Evolutionary conservation across 2,797 vertebrate genomes (phyloP).

Genomic region (Eidolon dupreanum): DNA sequence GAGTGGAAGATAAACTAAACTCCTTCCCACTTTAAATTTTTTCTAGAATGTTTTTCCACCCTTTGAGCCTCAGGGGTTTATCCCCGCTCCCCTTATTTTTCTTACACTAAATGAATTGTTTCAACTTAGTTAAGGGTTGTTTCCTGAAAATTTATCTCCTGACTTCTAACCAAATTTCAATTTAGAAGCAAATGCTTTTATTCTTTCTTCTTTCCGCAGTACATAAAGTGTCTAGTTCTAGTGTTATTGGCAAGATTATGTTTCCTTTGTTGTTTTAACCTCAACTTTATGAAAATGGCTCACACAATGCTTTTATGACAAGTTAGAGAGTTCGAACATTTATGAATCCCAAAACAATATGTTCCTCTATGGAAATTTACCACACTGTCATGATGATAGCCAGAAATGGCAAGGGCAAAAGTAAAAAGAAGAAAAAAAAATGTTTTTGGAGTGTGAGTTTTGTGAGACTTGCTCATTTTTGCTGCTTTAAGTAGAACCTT

Average conservation of each 20-base stretch:
- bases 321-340: not conserved
- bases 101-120: slow-evolving; percentile 33
- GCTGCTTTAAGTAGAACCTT: not conserved
- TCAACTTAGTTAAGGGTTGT: not conserved
- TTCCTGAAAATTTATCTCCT: slow-evolving; percentile 41
- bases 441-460: not conserved
- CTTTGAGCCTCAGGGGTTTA: not conserved
- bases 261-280: slow-evolving; percentile 62
- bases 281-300: slow-evolving; percentile 30
- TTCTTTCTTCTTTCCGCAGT: not conserved
- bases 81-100: not conserved
- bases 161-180: slow-evolving; percentile 40
- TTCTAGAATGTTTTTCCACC: not conserved
- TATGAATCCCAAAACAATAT: slow-evolving; percentile 50
- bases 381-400: not conserved
- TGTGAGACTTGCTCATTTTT: not conserved
- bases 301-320: not conserved
- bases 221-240: slow-evolving; percentile 5
- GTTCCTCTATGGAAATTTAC: not conserved
- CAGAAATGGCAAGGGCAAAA: not conserved
- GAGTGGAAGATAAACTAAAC: not conserved
- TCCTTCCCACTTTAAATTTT: not conserved
- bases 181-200: slow-evolving; percentile 33
- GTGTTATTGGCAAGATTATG: slow-evolving; percentile 39
- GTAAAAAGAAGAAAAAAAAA: not conserved